Evolutionary conservation across 2,888 invertebrate species (phyloP).

Genomic region (Scaptomyza polygonia): DNA sequence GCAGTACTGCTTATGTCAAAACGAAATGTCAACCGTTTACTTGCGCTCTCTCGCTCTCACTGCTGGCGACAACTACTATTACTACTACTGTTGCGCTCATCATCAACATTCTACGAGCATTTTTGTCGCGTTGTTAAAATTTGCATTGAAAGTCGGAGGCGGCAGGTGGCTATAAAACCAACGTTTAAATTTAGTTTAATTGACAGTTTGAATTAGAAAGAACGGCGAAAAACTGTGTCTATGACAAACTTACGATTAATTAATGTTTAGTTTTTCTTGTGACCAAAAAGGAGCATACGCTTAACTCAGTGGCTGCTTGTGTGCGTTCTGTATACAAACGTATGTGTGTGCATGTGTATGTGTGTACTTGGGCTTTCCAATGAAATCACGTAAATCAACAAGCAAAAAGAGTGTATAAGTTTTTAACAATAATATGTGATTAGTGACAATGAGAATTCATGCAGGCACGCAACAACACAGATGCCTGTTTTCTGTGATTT

Average conservation of each 20-base stretch:
- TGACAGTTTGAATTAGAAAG: background rate
- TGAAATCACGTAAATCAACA: conserved; percentile 53
- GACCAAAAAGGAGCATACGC: conserved; percentile 63
- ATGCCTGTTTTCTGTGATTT: conserved; percentile 30
- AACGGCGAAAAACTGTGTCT: conserved; percentile 23
- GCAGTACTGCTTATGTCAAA: conserved; percentile 43
- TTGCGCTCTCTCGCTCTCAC: conserved; percentile 61
- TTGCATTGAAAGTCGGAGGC: conserved; percentile 56
- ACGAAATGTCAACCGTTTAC: conserved; percentile 48
- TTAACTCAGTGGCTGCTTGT: conserved; percentile 40
- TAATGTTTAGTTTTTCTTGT: conserved; percentile 53
- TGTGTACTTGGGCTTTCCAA: conserved; percentile 52
- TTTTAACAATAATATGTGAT: conserved; percentile 28
- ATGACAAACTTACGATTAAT: conserved; percentile 26
- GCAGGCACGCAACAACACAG: background rate
- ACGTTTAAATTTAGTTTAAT: conserved; percentile 12
- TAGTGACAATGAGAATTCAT: conserved; percentile 8
- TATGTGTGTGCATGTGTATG: conserved; percentile 20
- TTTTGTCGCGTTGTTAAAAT: conserved; percentile 75
- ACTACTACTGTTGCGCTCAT: conserved; percentile 69
- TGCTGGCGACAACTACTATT: conserved; percentile 48
- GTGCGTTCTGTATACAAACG: conserved; percentile 27
- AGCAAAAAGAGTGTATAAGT: conserved; percentile 26
- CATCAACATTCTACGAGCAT: conserved; percentile 70
- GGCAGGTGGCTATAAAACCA: conserved; percentile 57